These are phyloP conservation scores for Onychomys leucogaster DNA, from an alignment of 2,797 vertebrate species.

Conservation along the genomic window DNA sequence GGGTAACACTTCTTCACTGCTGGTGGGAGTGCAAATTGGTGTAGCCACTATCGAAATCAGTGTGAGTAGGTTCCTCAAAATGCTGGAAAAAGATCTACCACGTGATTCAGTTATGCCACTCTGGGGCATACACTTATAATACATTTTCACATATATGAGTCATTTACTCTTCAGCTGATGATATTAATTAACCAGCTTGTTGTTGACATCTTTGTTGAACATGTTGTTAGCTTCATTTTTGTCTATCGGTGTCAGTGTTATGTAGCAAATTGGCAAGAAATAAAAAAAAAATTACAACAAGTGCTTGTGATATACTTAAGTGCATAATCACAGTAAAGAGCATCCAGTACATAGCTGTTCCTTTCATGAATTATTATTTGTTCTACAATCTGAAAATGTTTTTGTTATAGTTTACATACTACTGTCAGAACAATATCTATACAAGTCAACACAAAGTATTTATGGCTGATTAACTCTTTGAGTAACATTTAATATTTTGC, in stretches of 20 bases:
- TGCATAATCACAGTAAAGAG: slow-evolving; percentile 34
- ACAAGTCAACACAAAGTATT: slow-evolving; percentile 9
- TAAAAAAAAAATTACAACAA: slow-evolving; percentile 34
- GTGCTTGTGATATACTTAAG: slow-evolving; percentile 19
- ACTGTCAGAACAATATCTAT: slow-evolving; percentile 21
- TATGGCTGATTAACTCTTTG: not conserved
- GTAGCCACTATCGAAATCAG: not conserved
- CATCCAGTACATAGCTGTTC: not conserved
- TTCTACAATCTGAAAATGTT: slow-evolving; percentile 26
- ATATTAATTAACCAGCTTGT: not conserved
- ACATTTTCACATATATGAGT: not conserved
- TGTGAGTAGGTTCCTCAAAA: not conserved
- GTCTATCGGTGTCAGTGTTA: slow-evolving; percentile 24
- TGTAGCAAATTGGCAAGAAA: slow-evolving; percentile 41
- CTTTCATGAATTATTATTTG: not conserved
- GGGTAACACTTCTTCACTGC: not conserved
- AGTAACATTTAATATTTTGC: not conserved
- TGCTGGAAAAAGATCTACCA: not conserved
- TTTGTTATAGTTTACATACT: slow-evolving; percentile 27
- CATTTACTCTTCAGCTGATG: not conserved
- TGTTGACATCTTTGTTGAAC: not conserved
- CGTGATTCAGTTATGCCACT: not conserved
- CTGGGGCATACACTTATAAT: not conserved
- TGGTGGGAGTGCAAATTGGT: not conserved
- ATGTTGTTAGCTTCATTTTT: slow-evolving; percentile 25